Evolutionary conservation across 2,113 vertebrate species (phyloP), one percentile per base, ranked within the genome.

Genomic region (Elephas maximus): DNA sequence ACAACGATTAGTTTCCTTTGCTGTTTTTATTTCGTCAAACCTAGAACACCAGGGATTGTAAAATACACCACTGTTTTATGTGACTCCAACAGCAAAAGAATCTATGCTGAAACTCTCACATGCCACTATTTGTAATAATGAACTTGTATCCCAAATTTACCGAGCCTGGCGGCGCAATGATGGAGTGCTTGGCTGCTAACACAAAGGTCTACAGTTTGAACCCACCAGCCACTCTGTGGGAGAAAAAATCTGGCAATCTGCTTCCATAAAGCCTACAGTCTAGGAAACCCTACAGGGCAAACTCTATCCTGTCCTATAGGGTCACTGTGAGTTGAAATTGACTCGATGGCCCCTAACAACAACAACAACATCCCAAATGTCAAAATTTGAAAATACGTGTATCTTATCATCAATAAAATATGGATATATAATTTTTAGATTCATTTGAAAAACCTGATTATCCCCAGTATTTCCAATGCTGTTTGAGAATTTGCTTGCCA

Each of bases 1-100:
- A 37, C n/a, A 93, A 41, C 76, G 69, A 53, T 69, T 53, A 48
- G 5, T 77, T 97, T 96, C 67, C 37, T 48, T 95, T 77, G 18
- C 77, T 1, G 10, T 5, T 83, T 78, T 76, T 23, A 86, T 88
- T 93, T 93, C 45, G 37, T 78, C 79, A 69, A 96, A 76, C 37
- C 33, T 51, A 69, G 30, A 84, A 74, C 9, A 65, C 17, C 1
- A 3, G 37, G 44, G 57, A 37, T 77, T 77, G 44, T 71, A 65
- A 88, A 20, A 67, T 3, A 37, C 7, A 53, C 11, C 2, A 10
- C 1, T 86, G 33, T 90, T 96, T 83, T 79, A 48, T n/a, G 90
- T 30, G 17, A 63, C 9, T 51, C 57, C 20, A 48, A 85, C 65
- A 92, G 51, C 65, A 51, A 83, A 80, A 88, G 67, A 86, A 23